Evolutionary conservation across 2,888 invertebrate species (phyloP), one percentile per base, ranked within the genome.

Genomic region (Glaucopsyche alexis): DNA sequence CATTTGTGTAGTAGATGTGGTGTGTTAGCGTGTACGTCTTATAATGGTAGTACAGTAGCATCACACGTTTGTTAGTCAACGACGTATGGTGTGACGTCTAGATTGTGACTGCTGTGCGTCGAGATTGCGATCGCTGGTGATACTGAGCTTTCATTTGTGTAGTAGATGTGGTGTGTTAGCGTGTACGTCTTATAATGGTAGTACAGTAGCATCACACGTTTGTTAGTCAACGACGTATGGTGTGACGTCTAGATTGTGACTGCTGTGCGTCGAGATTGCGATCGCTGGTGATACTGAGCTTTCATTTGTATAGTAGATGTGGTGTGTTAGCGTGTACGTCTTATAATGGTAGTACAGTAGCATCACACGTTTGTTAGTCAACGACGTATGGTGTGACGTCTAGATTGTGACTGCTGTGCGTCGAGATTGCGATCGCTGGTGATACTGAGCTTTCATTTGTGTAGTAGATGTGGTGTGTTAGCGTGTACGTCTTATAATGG

Each of bases 391-490:
- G n/a, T n/a, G n/a, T n/a, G n/a, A n/a, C n/a, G n/a, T n/a, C n/a
- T n/a, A n/a, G n/a, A n/a, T n/a, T n/a, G n/a, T n/a, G n/a, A n/a
- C n/a, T n/a, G n/a, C n/a, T n/a, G n/a, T 40, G 40, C 40, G 52
- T 55, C 52, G 19, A 55, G 52, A 55, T 55, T 55, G 52, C 52
- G 16, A 55, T 55, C 52, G 52, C 52, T 55, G 52, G 16, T 19
- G 52, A 55, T 55, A 55, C 52, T 55, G 52, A 55, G 52, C 52
- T 55, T 55, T 55, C 52, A 55, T 55, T 55, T 55, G 52, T 55
- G 19, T 47, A 45, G 7, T 2, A 2, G n/a, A 8, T n/a, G 8
- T 16, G n/a, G 16, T 16, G 9, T n/a, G 9, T n/a, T 19, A 16
- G 52, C 9, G n/a, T 55, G 52, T 16, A 19, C 16, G 16, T 52